phyloP scores from a whole-genome alignment of 2,888 invertebrate species.

The Plebejus argus region DNA sequence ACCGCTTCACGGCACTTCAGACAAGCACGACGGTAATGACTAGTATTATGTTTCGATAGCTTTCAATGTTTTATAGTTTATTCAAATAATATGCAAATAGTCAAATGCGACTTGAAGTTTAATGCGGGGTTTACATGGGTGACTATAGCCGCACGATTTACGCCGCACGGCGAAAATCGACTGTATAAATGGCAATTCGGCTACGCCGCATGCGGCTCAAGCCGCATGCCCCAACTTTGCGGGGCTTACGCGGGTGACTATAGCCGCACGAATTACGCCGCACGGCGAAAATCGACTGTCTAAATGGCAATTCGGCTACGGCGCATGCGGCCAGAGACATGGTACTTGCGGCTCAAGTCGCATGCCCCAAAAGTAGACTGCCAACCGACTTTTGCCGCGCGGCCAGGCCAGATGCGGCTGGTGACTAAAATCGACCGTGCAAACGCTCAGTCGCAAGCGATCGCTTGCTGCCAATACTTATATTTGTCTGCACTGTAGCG shows the following conservation, averaged over 20 bases:
- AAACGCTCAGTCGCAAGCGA: no score
- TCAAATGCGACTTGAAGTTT: not conserved
- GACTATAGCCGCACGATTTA: constrained; percentile 2
- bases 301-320: no score
- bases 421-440: no score
- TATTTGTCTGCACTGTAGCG: no score
- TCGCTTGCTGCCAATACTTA: no score
- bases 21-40: not conserved
- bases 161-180: not conserved
- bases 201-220: no score
- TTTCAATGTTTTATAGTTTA: not conserved
- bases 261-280: not conserved
- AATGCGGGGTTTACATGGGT: not conserved
- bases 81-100: not conserved
- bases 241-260: not conserved
- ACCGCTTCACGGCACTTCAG: not conserved
- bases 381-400: no score
- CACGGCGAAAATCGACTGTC: not conserved
- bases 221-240: no score
- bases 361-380: no score
- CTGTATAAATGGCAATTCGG: not conserved
- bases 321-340: no score
- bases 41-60: constrained; percentile 1
- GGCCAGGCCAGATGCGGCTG: no score
- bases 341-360: no score